Evolutionary conservation across 53 echinoderm and acorn worm genomes (phyloP).

Genomic region (Holothuria leucospilota): DNA sequence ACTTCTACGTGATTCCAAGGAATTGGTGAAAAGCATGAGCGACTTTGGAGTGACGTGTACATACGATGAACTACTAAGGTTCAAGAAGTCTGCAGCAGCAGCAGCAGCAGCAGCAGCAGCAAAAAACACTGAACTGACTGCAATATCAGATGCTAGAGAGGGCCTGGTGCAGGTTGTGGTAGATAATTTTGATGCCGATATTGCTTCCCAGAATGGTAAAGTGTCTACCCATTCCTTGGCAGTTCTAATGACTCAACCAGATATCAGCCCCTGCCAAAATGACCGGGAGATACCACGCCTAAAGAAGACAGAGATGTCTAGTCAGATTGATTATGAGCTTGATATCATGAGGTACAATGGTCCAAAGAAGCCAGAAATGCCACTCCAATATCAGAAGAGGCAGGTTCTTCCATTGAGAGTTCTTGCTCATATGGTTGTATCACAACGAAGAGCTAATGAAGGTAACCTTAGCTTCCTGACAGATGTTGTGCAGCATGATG

Average conservation of each 20-base stretch:
- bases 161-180: constrained; percentile 66
- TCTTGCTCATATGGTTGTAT: constrained; percentile 49
- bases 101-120: too few relatives aligned
- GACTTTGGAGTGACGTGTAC: constrained; percentile 66
- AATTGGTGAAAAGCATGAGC: constrained; percentile 48
- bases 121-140: constrained; percentile 38
- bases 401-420: constrained; percentile 52
- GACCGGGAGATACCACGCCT: constrained; percentile 40
- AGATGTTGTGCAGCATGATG: constrained; percentile 34
- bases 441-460: constrained; percentile 46
- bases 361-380: constrained; percentile 60
- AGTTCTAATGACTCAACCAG: constrained; percentile 44
- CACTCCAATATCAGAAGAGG: not conserved
- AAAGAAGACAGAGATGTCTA: constrained; percentile 58
- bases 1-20: constrained; percentile 56
- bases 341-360: constrained; percentile 50
- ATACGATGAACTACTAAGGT: constrained; percentile 64
- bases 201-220: constrained; percentile 64
- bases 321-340: constrained; percentile 43
- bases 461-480: constrained; percentile 29
- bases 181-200: constrained; percentile 79
- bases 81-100: constrained; percentile 67
- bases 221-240: constrained; percentile 46
- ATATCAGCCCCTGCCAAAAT: constrained; percentile 11
- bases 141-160: constrained; percentile 40